Base-by-base conservation (phyloP, 2,797 vertebrate genomes). In the Anabacerthia variegaticeps region DNA sequence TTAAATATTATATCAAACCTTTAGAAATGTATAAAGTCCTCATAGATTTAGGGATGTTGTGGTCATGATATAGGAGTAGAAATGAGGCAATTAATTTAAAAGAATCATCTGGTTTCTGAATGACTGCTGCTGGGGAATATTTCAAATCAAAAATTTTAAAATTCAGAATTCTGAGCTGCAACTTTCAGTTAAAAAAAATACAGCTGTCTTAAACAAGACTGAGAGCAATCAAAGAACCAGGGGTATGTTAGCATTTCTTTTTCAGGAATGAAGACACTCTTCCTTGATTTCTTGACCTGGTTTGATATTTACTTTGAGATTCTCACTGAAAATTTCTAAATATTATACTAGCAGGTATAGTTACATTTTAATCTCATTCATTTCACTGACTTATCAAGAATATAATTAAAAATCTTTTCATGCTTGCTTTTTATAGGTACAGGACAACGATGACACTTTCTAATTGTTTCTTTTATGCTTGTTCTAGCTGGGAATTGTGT, bases 391-490 rank as follows among this genome's bases (percentile, higher is more conserved):
- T 92, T 85, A 85, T 24, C 44, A 51, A 65, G 77, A 55, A 20
- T 72, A 9, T 68, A 92, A 93, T 96, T 96, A 94, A 92, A 96
- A 96, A 72, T 51, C 75, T 85, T 91, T 61, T 61, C 56, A 65
- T 4, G 3, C 87, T 92, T 73, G 8, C 62, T 90, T 84, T 79
- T 30, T 46, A 59, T 15, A 85, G 27, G 22, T 68, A 85, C 10
- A 85, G 14, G 72, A 32, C 55, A 86, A 63, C 62, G 83, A 81
- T 95, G 96, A 95, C 92, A 96, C 94, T 96, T 95, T 87, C 92
- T 96, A 95, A 96, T 96, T 94, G 94, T 94, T 95, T 95, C 68
- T 76, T 93, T 89, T 85, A 72, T 95, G 86, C 68, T 91, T 96
- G 54, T 85, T 92, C 93, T 94, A 92, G 56, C 34, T 61, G 11